A percentile compares a stretch with the other conserved stretches of the same genome.
Conservation (phyloP, 1,140 invertebrate genomes). For the Mya arenaria region DNA sequence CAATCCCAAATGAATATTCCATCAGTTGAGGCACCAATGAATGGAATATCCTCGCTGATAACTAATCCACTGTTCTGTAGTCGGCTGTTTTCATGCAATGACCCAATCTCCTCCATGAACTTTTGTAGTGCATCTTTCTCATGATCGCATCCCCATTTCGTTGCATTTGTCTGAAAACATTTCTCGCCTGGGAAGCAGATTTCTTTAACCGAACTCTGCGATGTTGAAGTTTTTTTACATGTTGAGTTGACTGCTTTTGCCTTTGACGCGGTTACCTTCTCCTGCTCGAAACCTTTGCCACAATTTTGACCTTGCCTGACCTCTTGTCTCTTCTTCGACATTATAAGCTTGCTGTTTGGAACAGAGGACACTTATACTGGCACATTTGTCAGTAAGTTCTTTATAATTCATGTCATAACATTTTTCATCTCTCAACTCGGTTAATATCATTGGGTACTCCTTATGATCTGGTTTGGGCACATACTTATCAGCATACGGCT, state of each 20-base stretch:
- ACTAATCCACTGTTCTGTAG: background rate
- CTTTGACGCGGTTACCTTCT: no score
- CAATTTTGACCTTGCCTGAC: no score
- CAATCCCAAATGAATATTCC: conserved; percentile 35
- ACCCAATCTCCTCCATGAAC: background rate
- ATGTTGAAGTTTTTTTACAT: background rate
- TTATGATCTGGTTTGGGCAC: no score
- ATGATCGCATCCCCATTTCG: conserved; percentile 11
- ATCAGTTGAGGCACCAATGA: conserved; percentile 50
- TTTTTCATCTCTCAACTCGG: conserved; percentile 8
- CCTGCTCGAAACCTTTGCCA: no score
- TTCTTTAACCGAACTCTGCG: background rate
- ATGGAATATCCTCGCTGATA: conserved; percentile 31
- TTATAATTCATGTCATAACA: background rate
- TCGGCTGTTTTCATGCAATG: background rate
- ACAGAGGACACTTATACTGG: background rate
- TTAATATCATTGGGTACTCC: no score
- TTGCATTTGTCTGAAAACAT: background rate
- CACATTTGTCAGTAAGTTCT: conserved; percentile 23
- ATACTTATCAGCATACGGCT: no score
- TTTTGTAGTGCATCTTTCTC: background rate
- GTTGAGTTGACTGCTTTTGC: background rate
- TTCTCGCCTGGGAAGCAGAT: no score
- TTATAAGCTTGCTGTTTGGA: background rate
- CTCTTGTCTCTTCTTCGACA: conserved; percentile 36